Conservation (phyloP, 1,140 invertebrate species). For the Arctopsyche grandis region DNA sequence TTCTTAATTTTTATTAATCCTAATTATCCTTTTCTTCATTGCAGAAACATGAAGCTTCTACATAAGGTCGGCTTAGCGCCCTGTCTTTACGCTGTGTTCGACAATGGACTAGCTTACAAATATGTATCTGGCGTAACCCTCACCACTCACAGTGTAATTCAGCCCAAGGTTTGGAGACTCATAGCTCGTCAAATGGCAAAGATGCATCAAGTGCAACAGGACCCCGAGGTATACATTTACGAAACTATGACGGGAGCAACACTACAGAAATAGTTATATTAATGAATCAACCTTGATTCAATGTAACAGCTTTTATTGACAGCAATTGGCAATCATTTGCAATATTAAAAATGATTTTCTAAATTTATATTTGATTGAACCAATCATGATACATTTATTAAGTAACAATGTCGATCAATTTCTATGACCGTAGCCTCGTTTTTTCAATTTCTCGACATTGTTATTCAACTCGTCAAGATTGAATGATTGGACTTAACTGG, state of each 20-base stretch:
- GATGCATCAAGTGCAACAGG: conserved; percentile 76
- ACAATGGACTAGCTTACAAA: conserved; percentile 94
- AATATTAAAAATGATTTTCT: not conserved
- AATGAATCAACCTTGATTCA: not conserved
- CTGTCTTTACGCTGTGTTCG: conserved; percentile 88
- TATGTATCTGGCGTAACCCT: conserved; percentile 88
- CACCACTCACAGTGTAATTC: conserved; percentile 74
- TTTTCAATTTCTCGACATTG: too few relatives aligned
- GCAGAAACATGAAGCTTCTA: conserved; percentile 76
- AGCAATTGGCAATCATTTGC: not conserved
- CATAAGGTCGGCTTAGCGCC: conserved; percentile 83
- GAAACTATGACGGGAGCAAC: not conserved
- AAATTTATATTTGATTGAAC: not conserved
- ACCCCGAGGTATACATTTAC: conserved; percentile 49
- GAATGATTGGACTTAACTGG: not conserved
- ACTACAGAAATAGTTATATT: not conserved
- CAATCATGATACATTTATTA: not conserved
- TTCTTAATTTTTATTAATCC: too few relatives aligned
- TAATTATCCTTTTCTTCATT: conserved; percentile 56
- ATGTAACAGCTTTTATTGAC: conserved; percentile 2
- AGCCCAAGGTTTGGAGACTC: conserved; percentile 76
- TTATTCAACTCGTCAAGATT: too few relatives aligned
- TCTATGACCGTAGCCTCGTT: too few relatives aligned
- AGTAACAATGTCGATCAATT: too few relatives aligned
- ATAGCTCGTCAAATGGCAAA: conserved; percentile 84